phyloP scores from a whole-genome alignment of 64 coral and sea anemone species.

The Dendronephthya gigantea region DNA sequence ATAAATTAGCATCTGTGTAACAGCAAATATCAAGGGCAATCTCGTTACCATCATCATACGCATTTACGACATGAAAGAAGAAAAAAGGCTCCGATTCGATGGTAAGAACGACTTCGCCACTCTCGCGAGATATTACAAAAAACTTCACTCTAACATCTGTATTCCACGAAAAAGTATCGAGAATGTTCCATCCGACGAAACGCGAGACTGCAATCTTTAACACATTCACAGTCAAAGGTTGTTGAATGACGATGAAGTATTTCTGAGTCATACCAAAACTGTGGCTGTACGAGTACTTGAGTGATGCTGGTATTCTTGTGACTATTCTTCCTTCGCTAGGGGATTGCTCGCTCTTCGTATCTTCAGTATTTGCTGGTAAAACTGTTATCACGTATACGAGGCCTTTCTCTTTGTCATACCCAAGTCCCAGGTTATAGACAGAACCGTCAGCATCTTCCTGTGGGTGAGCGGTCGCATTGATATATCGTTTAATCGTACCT shows the following conservation, averaged over 20 bases:
- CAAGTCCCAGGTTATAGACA: conserved; percentile 41
- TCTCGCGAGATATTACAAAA: conserved; percentile 43
- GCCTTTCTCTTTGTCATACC: not conserved
- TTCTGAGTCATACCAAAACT: conserved; percentile 81
- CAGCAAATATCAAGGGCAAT: conserved; percentile 61
- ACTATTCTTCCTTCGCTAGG: conserved; percentile 52
- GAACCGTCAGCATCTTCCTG: conserved; percentile 49
- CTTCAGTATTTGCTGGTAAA: conserved; percentile 41
- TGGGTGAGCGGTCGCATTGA: conserved; percentile 50
- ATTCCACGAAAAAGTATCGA: conserved; percentile 49
- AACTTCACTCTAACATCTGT: conserved; percentile 28
- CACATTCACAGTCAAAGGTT: conserved; percentile 36
- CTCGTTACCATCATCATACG: conserved; percentile 51
- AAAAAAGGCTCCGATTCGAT: conserved; percentile 54
- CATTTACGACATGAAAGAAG: conserved; percentile 74
- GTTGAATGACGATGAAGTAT: conserved; percentile 52
- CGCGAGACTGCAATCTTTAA: not conserved
- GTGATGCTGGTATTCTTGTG: conserved; percentile 43
- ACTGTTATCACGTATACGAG: conserved; percentile 36
- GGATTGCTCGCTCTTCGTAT: conserved; percentile 25
- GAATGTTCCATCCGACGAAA: conserved; percentile 29
- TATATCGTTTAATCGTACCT: not conserved
- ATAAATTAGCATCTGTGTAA: conserved; percentile 42
- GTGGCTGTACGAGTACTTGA: conserved; percentile 43
- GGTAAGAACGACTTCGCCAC: conserved; percentile 27